Evolutionary conservation across 2,888 invertebrate genomes (phyloP).

Genomic region (Patella pellucida): DNA sequence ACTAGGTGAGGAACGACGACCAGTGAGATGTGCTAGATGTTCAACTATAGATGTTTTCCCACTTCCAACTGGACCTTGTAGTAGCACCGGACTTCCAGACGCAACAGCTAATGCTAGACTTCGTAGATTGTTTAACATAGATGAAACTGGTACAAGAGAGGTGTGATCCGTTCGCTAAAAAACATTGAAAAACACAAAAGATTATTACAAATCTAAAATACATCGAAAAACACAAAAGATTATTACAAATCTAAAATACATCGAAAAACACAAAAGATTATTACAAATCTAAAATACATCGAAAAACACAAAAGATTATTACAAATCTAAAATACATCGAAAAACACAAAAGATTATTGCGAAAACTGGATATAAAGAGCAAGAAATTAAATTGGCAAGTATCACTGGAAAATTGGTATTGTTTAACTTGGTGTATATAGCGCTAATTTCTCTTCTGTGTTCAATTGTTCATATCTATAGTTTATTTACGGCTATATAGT

Average conservation of each 20-base stretch:
- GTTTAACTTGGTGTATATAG: too few species aligned
- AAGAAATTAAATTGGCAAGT: neutral
- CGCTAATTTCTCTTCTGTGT: too few species aligned
- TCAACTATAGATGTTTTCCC: conserved; percentile 94
- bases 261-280: neutral
- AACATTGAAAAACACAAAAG: neutral
- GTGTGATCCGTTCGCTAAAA: neutral
- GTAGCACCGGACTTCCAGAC: conserved; percentile 74
- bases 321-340: neutral
- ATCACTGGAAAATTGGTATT: too few species aligned
- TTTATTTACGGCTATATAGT: too few species aligned
- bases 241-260: too few species aligned
- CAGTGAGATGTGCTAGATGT: conserved; percentile 86
- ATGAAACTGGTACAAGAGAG: conserved; percentile 79
- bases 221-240: too few species aligned
- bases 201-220: neutral
- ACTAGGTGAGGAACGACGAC: conserved; percentile 73
- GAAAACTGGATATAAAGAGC: neutral
- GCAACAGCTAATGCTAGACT: conserved; percentile 86
- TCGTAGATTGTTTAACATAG: conserved; percentile 77
- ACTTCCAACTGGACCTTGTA: conserved; percentile 91
- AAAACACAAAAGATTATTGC: neutral
- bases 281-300: neutral
- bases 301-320: neutral
- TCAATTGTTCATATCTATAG: too few species aligned